Conservation (phyloP, 2,113 vertebrate genomes). For the Daphoenositta chrysoptera region DNA sequence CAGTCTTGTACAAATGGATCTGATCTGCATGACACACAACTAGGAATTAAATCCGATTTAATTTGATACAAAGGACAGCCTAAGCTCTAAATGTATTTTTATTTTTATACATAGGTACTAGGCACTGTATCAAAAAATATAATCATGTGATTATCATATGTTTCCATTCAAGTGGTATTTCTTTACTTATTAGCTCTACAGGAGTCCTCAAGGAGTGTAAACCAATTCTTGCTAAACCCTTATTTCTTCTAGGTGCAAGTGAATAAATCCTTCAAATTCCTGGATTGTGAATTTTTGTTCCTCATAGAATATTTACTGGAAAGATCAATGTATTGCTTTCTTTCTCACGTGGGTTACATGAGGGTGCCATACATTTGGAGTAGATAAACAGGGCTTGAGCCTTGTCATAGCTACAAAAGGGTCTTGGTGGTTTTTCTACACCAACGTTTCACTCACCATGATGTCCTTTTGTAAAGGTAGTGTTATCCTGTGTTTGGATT, state of each 20-base stretch:
- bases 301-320: not conserved
- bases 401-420: not conserved
- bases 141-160: slow-evolving; percentile 52
- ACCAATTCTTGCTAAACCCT: slow-evolving; percentile 24
- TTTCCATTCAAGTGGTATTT: slow-evolving; percentile 61
- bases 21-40: slow-evolving; percentile 69
- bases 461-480: not conserved
- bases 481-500: not conserved
- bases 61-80: slow-evolving; percentile 58
- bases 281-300: slow-evolving; percentile 32
- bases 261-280: slow-evolving; percentile 21
- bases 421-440: not conserved
- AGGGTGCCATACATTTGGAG: not conserved
- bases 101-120: slow-evolving; percentile 54
- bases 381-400: not conserved
- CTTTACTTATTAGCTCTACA: slow-evolving; percentile 47
- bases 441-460: not conserved
- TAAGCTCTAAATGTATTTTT: slow-evolving; percentile 60
- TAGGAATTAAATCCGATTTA: slow-evolving; percentile 70
- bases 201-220: slow-evolving; percentile 26
- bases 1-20: slow-evolving; percentile 65
- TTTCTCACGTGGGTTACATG: not conserved
- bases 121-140: slow-evolving; percentile 48
- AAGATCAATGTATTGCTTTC: not conserved
- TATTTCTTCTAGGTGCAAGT: slow-evolving; percentile 34